phyloP scores from a whole-genome alignment of 2,113 vertebrate species.

The Tachycineta bicolor region DNA sequence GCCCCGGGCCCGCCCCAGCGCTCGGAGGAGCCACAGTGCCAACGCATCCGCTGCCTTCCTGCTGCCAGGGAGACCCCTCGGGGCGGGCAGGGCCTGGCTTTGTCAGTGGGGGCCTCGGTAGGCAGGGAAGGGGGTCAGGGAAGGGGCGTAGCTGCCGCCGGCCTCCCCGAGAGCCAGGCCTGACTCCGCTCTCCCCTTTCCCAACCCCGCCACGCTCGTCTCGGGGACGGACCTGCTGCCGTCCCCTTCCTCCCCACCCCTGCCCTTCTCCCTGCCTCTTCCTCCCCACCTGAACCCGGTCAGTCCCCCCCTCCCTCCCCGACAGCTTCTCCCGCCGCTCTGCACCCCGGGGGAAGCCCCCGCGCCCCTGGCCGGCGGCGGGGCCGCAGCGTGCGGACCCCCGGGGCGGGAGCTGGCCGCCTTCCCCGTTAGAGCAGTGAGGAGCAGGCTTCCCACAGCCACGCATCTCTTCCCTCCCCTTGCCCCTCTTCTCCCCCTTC shows the following conservation, averaged over 20 bases:
- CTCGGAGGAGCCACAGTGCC: neutral
- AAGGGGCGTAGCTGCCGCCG: neutral
- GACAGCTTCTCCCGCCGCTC: constrained; percentile 29
- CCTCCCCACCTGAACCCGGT: neutral
- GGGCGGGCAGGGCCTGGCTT: neutral
- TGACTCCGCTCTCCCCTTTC: neutral
- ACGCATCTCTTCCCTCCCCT: constrained; percentile 18
- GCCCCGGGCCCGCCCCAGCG: neutral
- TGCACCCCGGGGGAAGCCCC: neutral
- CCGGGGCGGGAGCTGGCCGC: neutral
- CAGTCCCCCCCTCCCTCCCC: neutral
- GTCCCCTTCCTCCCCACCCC: neutral
- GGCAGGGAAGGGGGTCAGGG: neutral
- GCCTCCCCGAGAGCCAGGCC: neutral
- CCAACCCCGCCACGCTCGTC: neutral
- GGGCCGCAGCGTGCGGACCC: neutral
- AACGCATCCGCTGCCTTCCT: neutral
- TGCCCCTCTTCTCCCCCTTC: neutral
- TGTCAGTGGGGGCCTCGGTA: neutral
- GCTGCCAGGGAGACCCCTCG: neutral
- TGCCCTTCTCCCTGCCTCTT: neutral
- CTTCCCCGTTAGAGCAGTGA: constrained; percentile 46
- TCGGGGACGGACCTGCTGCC: neutral
- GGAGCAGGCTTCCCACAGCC: constrained; percentile 34
- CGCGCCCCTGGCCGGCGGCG: neutral